Evolutionary conservation across 2,888 invertebrate species (phyloP).

Genomic region (Scelioninae gen. 1): DNA sequence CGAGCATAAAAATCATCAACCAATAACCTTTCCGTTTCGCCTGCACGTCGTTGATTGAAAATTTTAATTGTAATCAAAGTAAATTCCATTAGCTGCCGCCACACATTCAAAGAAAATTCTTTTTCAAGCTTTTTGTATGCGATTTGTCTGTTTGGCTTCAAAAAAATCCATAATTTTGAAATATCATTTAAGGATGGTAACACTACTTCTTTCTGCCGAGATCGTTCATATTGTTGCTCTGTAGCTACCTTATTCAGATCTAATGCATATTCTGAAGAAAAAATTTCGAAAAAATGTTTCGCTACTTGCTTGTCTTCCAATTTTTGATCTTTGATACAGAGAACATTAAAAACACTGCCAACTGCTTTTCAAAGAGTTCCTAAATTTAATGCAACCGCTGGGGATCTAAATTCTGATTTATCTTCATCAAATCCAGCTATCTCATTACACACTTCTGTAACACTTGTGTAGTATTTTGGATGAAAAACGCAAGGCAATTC

Average conservation of each 20-base stretch:
- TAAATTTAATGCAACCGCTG: conserved; percentile 25
- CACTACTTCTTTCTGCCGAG: not conserved
- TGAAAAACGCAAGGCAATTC: conserved; percentile 1
- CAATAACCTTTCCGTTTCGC: conserved; percentile 70
- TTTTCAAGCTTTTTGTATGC: conserved; percentile 5
- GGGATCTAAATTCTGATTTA: not conserved
- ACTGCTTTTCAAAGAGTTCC: conserved; percentile 27
- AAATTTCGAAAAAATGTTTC: not conserved
- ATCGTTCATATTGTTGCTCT: not conserved
- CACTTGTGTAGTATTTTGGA: conserved; percentile 9
- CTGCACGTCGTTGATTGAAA: conserved; percentile 72
- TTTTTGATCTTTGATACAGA: conserved; percentile 13
- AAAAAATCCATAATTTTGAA: conserved; percentile 23
- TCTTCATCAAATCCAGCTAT: conserved; percentile 30
- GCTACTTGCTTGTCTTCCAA: not conserved
- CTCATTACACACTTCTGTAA: conserved; percentile 29
- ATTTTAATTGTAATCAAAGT: conserved; percentile 68
- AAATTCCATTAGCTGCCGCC: conserved; percentile 67
- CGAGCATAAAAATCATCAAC: conserved; percentile 70
- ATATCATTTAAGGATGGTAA: conserved; percentile 39
- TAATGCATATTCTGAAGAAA: conserved; percentile 15
- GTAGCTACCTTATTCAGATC: conserved; percentile 27
- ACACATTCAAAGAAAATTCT: conserved; percentile 27
- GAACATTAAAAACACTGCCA: not conserved
- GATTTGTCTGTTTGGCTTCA: conserved; percentile 22